Evolutionary conservation across 2,888 invertebrate species (phyloP).

Genomic region (Yponomeuta malinellus): DNA sequence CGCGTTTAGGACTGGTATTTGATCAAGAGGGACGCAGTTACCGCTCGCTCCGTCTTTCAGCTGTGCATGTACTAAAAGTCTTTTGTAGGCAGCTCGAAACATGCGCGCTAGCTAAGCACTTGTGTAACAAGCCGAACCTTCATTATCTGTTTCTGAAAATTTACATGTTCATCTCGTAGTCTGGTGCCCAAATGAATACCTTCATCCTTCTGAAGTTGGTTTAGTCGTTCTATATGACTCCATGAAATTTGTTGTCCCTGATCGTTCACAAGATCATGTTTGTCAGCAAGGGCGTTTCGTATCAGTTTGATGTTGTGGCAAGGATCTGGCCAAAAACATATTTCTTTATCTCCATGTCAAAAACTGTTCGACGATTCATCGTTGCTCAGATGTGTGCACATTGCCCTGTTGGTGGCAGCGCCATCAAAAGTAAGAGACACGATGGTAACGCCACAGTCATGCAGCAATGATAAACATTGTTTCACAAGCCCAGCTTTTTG

Average conservation of each 20-base stretch:
- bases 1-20: too few species aligned
- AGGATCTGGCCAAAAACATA: constrained; percentile 21
- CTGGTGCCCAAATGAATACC: constrained; percentile 17
- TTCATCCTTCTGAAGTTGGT: constrained; percentile 14
- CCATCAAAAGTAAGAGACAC: constrained; percentile 17
- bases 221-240: not conserved
- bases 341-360: not conserved
- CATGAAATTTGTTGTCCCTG: not conserved
- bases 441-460: constrained; percentile 17
- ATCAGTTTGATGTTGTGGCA: constrained; percentile 20
- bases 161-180: constrained; percentile 15
- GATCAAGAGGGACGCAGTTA: too few species aligned
- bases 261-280: constrained; percentile 3
- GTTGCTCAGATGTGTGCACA: constrained; percentile 11
- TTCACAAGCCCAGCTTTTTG: constrained; percentile 20
- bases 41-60: too few species aligned
- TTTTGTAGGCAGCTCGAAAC: too few species aligned
- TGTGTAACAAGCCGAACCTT: constrained; percentile 17
- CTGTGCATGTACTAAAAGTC: too few species aligned
- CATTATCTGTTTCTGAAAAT: constrained; percentile 18
- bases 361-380: not conserved
- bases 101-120: constrained; percentile 8
- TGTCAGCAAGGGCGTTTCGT: constrained; percentile 18
- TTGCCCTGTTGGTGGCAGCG: constrained; percentile 19
- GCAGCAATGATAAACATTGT: constrained; percentile 15